Evolutionary conservation across 2,113 vertebrate species (phyloP).

Genomic region (Colius striatus): DNA sequence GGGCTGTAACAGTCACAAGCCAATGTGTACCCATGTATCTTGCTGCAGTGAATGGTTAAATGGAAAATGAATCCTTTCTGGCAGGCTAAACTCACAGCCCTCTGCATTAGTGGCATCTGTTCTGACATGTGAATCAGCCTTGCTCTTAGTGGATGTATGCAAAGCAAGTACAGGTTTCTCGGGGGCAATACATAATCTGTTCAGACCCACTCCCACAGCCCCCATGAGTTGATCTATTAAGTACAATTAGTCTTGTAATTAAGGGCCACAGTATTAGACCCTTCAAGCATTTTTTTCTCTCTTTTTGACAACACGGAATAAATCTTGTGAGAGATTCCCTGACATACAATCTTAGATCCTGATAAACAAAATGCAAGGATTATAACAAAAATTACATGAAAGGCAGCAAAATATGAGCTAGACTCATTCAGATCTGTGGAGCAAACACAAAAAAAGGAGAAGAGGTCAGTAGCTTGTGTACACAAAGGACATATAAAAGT

Average conservation of each 20-base stretch:
- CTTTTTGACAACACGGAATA: conserved; percentile 15
- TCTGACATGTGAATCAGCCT: conserved; percentile 9
- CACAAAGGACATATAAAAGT: background rate
- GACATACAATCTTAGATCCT: background rate
- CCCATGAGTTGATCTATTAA: conserved; percentile 9
- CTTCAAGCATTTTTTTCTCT: background rate
- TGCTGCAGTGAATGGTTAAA: conserved; percentile 30
- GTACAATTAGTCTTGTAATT: conserved; percentile 43
- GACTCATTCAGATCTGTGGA: background rate
- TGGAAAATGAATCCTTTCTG: conserved; percentile 51
- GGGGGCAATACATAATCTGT: background rate
- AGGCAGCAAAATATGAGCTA: background rate
- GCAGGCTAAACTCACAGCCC: background rate
- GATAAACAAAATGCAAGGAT: background rate
- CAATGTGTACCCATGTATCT: conserved; percentile 59
- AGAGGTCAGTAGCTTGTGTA: background rate
- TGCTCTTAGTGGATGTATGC: background rate
- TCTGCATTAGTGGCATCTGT: conserved; percentile 41
- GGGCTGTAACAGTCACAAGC: conserved; percentile 61
- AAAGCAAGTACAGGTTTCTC: background rate
- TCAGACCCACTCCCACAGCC: conserved; percentile 4
- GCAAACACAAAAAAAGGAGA: background rate
- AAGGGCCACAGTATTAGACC: conserved; percentile 15
- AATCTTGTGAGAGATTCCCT: conserved; percentile 13
- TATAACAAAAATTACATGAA: background rate